A percentile compares a stretch with the other conserved stretches of the same genome.
These are phyloP conservation scores for Palythoa grandiflora DNA, from an alignment of 92 coral and sea anemone genomes.

Conservation along the genomic window DNA sequence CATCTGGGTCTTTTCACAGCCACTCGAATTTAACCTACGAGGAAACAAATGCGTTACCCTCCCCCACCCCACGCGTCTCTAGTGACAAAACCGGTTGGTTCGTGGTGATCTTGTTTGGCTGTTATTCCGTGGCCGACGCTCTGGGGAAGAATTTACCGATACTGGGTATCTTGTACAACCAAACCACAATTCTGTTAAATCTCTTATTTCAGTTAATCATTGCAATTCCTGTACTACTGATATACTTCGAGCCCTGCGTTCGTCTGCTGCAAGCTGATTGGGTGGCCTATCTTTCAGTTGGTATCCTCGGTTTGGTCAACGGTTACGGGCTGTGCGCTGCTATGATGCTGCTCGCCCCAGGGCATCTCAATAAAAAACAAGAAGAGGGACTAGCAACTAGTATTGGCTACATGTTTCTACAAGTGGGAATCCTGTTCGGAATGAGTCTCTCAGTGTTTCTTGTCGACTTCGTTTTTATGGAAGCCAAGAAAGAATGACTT, in stretches of 20 bases:
- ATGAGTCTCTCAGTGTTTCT: constrained; percentile 76
- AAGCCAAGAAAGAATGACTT: constrained; percentile 21
- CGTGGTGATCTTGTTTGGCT: constrained; percentile 85
- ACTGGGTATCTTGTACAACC: constrained; percentile 84
- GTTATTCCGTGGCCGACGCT: constrained; percentile 87
- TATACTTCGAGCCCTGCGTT: constrained; percentile 88
- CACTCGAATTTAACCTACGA: not conserved
- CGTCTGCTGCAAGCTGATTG: constrained; percentile 79
- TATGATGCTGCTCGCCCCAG: constrained; percentile 93
- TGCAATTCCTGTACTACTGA: constrained; percentile 81
- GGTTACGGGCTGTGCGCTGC: constrained; percentile 93
- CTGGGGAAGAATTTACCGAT: constrained; percentile 88
- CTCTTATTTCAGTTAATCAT: constrained; percentile 80
- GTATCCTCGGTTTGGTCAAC: constrained; percentile 80
- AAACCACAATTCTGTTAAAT: constrained; percentile 71
- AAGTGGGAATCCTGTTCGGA: constrained; percentile 80
- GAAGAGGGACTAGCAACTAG: constrained; percentile 92
- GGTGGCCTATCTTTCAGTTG: constrained; percentile 82
- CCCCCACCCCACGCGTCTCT: constrained; percentile 43
- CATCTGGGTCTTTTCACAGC: constrained; percentile 17
- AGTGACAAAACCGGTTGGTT: constrained; percentile 94
- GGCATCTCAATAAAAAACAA: constrained; percentile 67
- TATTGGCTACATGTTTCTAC: constrained; percentile 90
- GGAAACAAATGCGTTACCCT: not conserved
- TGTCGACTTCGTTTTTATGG: constrained; percentile 79